These are phyloP conservation scores for Cladopsammia gracilis DNA, from an alignment of 64 coral and sea anemone species.

Conservation along the genomic window DNA sequence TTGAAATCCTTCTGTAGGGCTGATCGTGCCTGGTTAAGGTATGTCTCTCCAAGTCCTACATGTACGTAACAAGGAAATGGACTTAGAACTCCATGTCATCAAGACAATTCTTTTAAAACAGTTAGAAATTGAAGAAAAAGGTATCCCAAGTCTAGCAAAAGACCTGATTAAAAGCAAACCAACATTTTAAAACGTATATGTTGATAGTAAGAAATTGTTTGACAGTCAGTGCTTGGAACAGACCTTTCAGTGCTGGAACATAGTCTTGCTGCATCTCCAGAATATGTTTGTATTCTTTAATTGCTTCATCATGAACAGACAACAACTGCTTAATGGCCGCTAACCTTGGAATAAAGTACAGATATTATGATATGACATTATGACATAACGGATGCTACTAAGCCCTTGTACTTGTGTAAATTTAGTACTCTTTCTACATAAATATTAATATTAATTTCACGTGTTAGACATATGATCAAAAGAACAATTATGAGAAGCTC, in stretches of 20 bases:
- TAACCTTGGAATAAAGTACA: conserved; percentile 13
- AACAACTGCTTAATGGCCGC: conserved; percentile 93
- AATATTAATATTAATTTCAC: no score
- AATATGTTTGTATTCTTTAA: conserved; percentile 88
- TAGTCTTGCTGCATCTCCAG: conserved; percentile 77
- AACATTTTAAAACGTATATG: no score
- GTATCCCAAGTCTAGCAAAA: no score
- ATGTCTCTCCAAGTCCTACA: conserved; percentile 91
- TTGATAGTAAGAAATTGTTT: background rate
- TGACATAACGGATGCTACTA: background rate
- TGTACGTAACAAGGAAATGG: background rate
- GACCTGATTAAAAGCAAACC: no score
- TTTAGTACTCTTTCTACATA: no score
- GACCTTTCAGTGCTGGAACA: conserved; percentile 95
- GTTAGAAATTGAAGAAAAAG: no score
- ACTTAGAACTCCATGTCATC: background rate
- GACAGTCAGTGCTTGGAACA: background rate
- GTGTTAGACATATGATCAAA: no score
- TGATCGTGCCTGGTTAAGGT: conserved; percentile 69
- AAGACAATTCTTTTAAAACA: no score
- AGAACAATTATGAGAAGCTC: no score
- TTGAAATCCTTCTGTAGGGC: conserved; percentile 88
- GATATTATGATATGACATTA: background rate
- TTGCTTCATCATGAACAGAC: conserved; percentile 85
- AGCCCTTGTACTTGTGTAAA: background rate